Percentiles rank a stretch among this genome's conserved stretches.
phyloP scores from a whole-genome alignment of 2,113 vertebrate species.

The Pseudolaguvia tuberculata region DNA sequence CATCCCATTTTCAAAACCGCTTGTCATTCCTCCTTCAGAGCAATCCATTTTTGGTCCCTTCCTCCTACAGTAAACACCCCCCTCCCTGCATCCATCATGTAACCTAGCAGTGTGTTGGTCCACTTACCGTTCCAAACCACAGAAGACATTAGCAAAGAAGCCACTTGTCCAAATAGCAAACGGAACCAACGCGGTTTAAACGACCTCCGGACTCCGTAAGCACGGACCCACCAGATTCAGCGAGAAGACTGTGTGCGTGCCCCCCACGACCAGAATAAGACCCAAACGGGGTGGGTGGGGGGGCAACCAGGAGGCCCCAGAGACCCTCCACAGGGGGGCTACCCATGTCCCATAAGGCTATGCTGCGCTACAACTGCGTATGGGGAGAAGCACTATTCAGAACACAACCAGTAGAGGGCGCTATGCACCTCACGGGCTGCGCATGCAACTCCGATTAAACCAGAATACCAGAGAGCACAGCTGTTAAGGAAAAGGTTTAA shows the following conservation, averaged over 20 bases:
- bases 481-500: constrained; percentile 76
- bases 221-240: constrained; percentile 77
- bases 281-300: constrained; percentile 70
- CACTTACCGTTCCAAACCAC: constrained; percentile 85
- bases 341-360: constrained; percentile 84
- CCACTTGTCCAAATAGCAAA: constrained; percentile 88
- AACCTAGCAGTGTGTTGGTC: constrained; percentile 78
- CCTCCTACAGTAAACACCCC: constrained; percentile 39
- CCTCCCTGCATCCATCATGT: constrained; percentile 58
- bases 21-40: constrained; percentile 11
- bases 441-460: constrained; percentile 72
- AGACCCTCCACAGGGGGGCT: constrained; percentile 77
- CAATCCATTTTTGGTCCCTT: not conserved
- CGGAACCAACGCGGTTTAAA: constrained; percentile 79
- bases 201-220: constrained; percentile 79
- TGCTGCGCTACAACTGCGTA: constrained; percentile 94
- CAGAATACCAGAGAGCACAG: constrained; percentile 78
- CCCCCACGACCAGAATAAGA: constrained; percentile 76
- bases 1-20: not conserved
- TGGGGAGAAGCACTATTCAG: constrained; percentile 90
- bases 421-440: constrained; percentile 71
- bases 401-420: constrained; percentile 81
- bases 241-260: constrained; percentile 68
- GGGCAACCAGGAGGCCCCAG: constrained; percentile 73
- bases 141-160: constrained; percentile 85